Evolutionary conservation across 2,797 vertebrate genomes (phyloP), one percentile per base, ranked within the genome.

Genomic region (Chrosomus eos): DNA sequence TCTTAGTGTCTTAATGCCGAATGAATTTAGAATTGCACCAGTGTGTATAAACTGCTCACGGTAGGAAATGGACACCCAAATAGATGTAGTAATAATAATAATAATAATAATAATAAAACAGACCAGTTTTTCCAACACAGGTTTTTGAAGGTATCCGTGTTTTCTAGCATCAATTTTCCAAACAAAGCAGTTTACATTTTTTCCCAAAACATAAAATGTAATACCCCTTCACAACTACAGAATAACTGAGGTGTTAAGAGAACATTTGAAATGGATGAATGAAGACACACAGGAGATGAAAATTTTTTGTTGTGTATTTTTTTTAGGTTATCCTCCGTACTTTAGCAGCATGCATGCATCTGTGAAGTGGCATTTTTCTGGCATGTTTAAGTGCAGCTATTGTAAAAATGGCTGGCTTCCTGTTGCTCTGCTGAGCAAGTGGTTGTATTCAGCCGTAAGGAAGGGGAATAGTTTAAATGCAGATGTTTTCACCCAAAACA

Each of bases 401-500:
- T 94, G 93, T 92, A 94, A 93, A 95, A 95, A 95, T 93, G 92
- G 90, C 90, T 91, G 91, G 93, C 93, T 95, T 96, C 95, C 94
- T 96, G 95, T 95, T 95, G 93, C 95, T 95, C 93, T 95, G 95
- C 94, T 94, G 93, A 88, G 88, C 90, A 92, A 91, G 93, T 91
- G 94, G 93, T 94, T 95, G 94, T 93, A 94, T 95, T 95, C 94
- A 95, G 92, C 94, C 94, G 94, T 87, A 93, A 90, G 94, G 94
- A 96, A 95, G 93, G 92, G 90, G 93, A 95, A 95, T 96, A 93
- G 93, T 95, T 95, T 94, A 93, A 95, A 94, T 95, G 94, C 95
- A 95, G 95, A 95, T 95, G 94, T 95, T 95, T 95, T 95, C 94
- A 95, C 94, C 93, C 93, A 94, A 93, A 95, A 94, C 94, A 95